phyloP scores from a whole-genome alignment of 2,888 invertebrate species.

The Leptopilina syphax region DNA sequence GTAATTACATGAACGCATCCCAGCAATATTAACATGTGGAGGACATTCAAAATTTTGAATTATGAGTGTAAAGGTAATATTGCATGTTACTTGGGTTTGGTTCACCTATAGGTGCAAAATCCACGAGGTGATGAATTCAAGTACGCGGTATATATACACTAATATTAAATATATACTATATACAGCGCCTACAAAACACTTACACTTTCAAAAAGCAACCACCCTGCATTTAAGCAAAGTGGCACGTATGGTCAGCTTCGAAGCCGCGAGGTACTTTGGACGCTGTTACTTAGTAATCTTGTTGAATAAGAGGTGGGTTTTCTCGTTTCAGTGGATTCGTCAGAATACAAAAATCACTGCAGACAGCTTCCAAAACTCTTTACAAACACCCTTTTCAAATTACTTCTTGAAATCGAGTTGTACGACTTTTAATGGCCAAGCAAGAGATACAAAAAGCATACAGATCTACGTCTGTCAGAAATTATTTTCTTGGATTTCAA shows the following conservation, averaged over 20 bases:
- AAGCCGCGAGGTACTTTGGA: constrained; percentile 59
- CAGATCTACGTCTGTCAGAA: no score
- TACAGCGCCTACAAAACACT: constrained; percentile 61
- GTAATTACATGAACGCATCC: no score
- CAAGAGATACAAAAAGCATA: not conserved
- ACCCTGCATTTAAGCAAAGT: constrained; percentile 70
- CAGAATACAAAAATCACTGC: constrained; percentile 41
- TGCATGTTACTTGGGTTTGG: not conserved
- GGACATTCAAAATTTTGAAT: no score
- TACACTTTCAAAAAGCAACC: constrained; percentile 62
- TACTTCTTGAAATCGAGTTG: constrained; percentile 7
- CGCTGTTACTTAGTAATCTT: constrained; percentile 56
- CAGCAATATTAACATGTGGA: no score
- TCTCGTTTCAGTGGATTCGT: constrained; percentile 51
- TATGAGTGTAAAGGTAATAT: no score
- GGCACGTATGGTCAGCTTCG: constrained; percentile 63
- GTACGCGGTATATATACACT: constrained; percentile 42
- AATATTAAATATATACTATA: constrained; percentile 51
- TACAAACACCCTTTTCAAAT: constrained; percentile 18
- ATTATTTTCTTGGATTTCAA: no score
- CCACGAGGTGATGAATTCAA: constrained; percentile 46
- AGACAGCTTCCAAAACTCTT: constrained; percentile 30
- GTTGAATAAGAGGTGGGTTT: constrained; percentile 49
- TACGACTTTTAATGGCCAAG: not conserved
- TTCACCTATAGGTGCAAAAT: not conserved